A percentile compares a stretch with the other conserved stretches of the same genome.
phyloP scores from a whole-genome alignment of 2,113 vertebrate species.

The Rhinopomastus cyanomelas region DNA sequence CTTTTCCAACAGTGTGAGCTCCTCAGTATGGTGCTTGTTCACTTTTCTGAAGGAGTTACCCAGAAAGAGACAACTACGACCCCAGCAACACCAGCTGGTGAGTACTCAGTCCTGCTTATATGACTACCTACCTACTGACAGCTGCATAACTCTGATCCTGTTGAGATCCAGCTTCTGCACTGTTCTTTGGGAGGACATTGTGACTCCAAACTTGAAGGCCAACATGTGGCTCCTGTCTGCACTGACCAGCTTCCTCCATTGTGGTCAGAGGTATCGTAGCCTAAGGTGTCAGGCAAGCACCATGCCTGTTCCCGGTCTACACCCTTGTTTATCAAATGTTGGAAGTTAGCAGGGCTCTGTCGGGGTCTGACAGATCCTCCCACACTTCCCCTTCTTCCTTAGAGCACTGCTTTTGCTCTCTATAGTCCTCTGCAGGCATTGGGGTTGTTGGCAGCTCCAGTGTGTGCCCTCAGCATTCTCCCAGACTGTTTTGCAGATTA shows the following conservation, averaged over 20 bases:
- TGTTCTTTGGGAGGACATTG: not conserved
- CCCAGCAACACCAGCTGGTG: not conserved
- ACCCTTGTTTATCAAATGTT: not conserved
- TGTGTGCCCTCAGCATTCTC: not conserved
- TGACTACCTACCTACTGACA: not conserved
- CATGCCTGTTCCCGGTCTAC: not conserved
- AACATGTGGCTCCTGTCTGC: fast-evolving
- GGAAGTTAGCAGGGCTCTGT: not conserved
- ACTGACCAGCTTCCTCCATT: not conserved
- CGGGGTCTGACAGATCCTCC: not conserved
- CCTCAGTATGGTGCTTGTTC: not conserved
- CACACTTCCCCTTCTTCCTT: not conserved
- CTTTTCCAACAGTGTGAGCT: not conserved
- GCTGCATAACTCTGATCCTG: not conserved
- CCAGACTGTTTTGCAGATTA: constrained; percentile 12
- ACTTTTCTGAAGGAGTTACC: not conserved
- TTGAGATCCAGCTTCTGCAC: not conserved
- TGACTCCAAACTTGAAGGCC: not conserved
- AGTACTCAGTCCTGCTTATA: not conserved
- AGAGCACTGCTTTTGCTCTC: not conserved
- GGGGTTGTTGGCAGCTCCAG: not conserved
- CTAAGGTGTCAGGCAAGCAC: not conserved
- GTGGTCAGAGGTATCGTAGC: not conserved
- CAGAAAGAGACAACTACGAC: not conserved
- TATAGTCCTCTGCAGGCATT: fast-evolving